These are phyloP conservation scores for Saguinus imperator DNA, from an alignment of 2,113 vertebrate species.

Conservation along the genomic window DNA sequence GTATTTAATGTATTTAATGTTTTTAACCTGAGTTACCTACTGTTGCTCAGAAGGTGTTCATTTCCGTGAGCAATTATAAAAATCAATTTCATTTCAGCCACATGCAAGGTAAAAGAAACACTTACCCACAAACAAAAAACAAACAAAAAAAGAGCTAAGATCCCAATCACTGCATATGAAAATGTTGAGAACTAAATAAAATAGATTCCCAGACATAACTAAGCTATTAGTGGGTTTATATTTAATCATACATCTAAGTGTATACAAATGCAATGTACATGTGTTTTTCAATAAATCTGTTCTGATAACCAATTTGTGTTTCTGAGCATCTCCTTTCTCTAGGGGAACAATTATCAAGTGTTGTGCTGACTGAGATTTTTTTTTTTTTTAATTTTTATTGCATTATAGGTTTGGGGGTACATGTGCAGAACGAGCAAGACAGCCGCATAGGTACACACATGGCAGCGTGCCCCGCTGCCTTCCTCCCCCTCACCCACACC, in stretches of 20 bases:
- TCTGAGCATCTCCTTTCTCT: conserved; percentile 78
- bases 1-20: not conserved
- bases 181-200: not conserved
- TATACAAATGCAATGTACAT: not conserved
- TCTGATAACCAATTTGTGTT: conserved; percentile 75
- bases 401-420: too few species aligned
- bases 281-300: conserved; percentile 77
- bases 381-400: too few species aligned
- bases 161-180: not conserved
- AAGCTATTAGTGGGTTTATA: not conserved
- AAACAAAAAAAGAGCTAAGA: too few species aligned
- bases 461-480: too few species aligned
- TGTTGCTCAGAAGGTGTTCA: not conserved
- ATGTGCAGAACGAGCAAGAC: too few species aligned
- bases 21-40: not conserved
- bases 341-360: conserved; percentile 71
- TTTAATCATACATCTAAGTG: not conserved
- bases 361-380: conserved; percentile 75
- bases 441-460: too few species aligned
- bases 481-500: too few species aligned
- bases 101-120: not conserved
- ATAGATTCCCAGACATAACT: not conserved
- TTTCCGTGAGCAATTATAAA: not conserved
- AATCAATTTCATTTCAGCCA: not conserved
- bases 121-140: not conserved